Evolutionary conservation across 2,113 vertebrate genomes (phyloP), one percentile per base, ranked within the genome.

Genomic region (Cyanoderma ruficeps): DNA sequence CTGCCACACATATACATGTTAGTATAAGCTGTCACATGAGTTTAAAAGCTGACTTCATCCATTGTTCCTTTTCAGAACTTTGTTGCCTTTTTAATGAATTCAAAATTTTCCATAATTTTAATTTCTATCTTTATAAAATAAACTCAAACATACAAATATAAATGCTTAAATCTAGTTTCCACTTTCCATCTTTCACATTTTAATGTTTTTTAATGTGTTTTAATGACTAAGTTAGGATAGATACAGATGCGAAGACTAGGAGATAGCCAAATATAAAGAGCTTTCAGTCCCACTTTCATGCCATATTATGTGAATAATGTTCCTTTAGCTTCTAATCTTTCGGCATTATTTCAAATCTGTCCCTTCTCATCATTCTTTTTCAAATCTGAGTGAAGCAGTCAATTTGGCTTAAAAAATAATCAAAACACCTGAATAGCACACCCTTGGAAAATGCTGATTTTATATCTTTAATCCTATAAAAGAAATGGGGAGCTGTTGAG

Each of bases 401-500:
- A 57, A 53, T 77, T 70, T 84, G 19, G 5, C 17, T 78, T 70
- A 25, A 27, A 70, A 72, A 84, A 57, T 39, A 67, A 8, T 6
- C 13, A 25, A 76, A 91, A 64, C 7, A 80, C 7, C 20, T 60
- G 49, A 50, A 31, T 3, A 57, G 2, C 70, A 87, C 63, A 7
- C 2, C 5, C 2, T 33, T 75, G 52, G 15, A 71, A 35, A 18
- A 30, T 10, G 2, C 1, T 39, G 10, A 42, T 63, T 92, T 75
- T 3, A 42, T 63, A 47, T 19, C 4, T 69, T 64, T 44, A 42
- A 31, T 37, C 3, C 5, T 33, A 8, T 30, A 11, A 59, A 71
- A 64, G 2, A 76, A 83, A 60, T 3, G 2, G 3, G 3, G 0
- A 2, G 12, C 4, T n/a, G 17, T 30, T 24, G 2, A 12, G 7